Base-by-base conservation (phyloP, 2,113 vertebrate genomes). In the Callipepla californica region DNA sequence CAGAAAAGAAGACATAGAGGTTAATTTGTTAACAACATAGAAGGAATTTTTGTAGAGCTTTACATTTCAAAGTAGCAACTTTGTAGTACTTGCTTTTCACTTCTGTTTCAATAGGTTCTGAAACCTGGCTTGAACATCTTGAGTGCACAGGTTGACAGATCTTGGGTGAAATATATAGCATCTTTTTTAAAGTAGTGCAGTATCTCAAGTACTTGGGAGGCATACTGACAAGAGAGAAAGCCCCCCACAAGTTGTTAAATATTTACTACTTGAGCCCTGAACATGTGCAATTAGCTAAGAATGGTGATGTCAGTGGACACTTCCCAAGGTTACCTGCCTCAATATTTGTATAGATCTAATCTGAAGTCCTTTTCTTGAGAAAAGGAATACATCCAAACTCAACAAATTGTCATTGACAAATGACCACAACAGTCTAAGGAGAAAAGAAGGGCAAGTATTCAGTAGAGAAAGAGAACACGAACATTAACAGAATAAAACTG, bases 201-300 rank as follows among this genome's bases (percentile, higher is more conserved):
- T 59, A 28, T 61, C 63, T 85, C 2, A 1, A 87, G 79, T 81
- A 88, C 73, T 85, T 84, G 61, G 75, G 45, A 94, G 32, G 51
- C 62, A 74, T n/a, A 63, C 55, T 22, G 62, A 90, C 51, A n/a
- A 96, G 40, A 75, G 19, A 85, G 83, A 76, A 13, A 7, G 21
- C 75, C 13, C 47, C 38, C 16, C 44, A 40, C 25, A 36, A 7
- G 40, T 90, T 66, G 78, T 73, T 66, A 59, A 91, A 91, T 92
- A 74, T 94, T 95, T 96, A 90, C 92, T 81, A 78, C 92, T 93
- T 86, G 84, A 94, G 93, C 93, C 59, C 80, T 86, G 79, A 94
- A 82, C 73, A 73, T 88, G 93, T 92, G 90, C 95, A 97, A 92
- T 97, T 97, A 97, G 84, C 96, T 94, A 96, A 96, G 96, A 97